Conservation (phyloP, 2,797 vertebrate species). For the Nannoperca australis region DNA sequence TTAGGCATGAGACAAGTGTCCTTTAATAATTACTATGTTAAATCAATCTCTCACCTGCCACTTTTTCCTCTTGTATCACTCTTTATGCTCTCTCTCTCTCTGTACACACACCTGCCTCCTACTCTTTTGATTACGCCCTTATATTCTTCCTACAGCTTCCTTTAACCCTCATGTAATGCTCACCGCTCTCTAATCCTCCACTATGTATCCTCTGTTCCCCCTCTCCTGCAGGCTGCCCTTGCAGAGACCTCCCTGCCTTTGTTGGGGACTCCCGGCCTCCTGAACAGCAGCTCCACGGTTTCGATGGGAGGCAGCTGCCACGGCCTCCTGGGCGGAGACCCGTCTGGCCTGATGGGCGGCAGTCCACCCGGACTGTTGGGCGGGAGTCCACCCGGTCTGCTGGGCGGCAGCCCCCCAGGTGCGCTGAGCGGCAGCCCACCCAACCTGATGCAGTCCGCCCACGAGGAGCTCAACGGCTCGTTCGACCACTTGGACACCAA, state of each 20-base stretch:
- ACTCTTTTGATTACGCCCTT: not conserved
- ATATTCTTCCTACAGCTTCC: not conserved
- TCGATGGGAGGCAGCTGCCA: slow-evolving; percentile 94
- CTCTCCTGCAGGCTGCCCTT: slow-evolving; percentile 90
- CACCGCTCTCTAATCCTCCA: slow-evolving; percentile 7
- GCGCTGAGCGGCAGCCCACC: slow-evolving; percentile 93
- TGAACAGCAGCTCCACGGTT: slow-evolving; percentile 93
- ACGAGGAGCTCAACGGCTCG: slow-evolving; percentile 95
- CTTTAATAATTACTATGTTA: slow-evolving; percentile 62
- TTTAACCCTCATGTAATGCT: not conserved
- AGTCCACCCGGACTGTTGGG: slow-evolving; percentile 89
- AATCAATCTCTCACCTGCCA: slow-evolving; percentile 34
- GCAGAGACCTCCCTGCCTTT: slow-evolving; percentile 98
- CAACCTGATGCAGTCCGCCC: slow-evolving; percentile 91
- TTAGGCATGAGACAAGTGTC: slow-evolving; percentile 13
- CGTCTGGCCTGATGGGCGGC: slow-evolving; percentile 91
- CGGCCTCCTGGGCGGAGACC: slow-evolving; percentile 93
- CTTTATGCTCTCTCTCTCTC: slow-evolving; percentile 1
- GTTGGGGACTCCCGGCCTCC: slow-evolving; percentile 92
- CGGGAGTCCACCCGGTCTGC: slow-evolving; percentile 92
- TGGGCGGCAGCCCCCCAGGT: slow-evolving; percentile 92
- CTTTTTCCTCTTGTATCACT: slow-evolving; percentile 9
- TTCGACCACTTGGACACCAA: slow-evolving; percentile 99
- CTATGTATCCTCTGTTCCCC: not conserved
- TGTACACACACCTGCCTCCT: not conserved